Base-by-base conservation (phyloP, 2,113 vertebrate species). In the Gallinago paraguaiae region DNA sequence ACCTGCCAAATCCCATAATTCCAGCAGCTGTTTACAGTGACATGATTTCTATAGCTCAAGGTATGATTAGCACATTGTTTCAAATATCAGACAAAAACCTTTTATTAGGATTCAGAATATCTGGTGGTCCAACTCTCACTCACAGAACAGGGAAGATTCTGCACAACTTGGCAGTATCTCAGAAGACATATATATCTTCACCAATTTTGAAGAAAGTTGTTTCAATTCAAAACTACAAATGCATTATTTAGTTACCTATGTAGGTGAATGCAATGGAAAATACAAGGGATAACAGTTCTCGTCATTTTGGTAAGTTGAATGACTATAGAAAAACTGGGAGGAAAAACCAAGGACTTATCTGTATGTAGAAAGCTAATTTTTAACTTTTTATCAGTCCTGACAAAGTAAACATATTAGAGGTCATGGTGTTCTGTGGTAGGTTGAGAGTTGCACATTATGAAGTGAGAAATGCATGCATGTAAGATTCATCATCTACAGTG, bases 1-100 rank as follows among this genome's bases (percentile, higher is more conserved):
- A 99, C 86, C 98, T 99, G 45, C 99, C 99, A n/a, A 99, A 99
- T 97, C 99, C 99, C n/a, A 96, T 99, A 95, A 97, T 99, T 97
- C 99, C 98, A 83, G 87, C 97, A 79, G 96, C 98, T 43, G 71
- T 99, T 96, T 98, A 98, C 78, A 97, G 92, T 97, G 99, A 99
- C 92, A 97, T 99, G 98, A 96, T 99, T 95, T 98, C 98, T 94
- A 96, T 98, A 45, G 97, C 98, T 95, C 99, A 98, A 99, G 99
- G 99, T 99, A 97, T 65, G 88, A 43, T 48, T 70, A 64, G 59
- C 2, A 3, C 24, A 69, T 45, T 90, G 79, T 85, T 94, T 92
- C 37, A 81, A 80, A 80, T n/a, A 13, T 63, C 39, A 70, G 25
- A 67, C 11, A 56, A 68, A 93, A 90, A 45, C 2, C 11, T 63